Conservation (phyloP, 1,140 invertebrate genomes). For the Stegodyphus dumicola region DNA sequence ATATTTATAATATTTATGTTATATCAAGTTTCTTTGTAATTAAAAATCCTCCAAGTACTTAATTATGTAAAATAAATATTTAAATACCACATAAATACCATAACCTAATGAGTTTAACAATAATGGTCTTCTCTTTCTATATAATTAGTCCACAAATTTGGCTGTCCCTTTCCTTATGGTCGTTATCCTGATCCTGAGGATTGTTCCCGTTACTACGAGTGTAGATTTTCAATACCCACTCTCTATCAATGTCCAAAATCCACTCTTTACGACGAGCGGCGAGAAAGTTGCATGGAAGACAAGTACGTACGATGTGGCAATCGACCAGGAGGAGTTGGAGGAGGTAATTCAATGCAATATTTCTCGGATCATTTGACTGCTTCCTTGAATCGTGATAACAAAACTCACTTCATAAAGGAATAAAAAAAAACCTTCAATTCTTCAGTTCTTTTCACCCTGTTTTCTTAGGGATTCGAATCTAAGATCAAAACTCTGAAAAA, state of each 20-base stretch:
- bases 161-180: conserved; percentile 14
- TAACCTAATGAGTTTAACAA: neutral
- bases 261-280: conserved; percentile 5
- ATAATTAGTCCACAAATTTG: neutral
- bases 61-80: neutral
- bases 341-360: no score
- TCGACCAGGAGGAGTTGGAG: neutral
- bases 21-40: neutral
- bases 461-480: no score
- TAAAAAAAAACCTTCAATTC: no score
- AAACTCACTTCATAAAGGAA: no score
- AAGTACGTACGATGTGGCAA: neutral
- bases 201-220: conserved; percentile 8
- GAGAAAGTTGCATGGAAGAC: neutral
- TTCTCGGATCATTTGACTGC: no score
- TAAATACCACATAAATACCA: neutral
- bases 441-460: no score
- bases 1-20: neutral
- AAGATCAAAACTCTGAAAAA: no score
- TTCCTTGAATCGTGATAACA: no score
- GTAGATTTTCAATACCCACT: neutral
- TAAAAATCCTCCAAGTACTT: neutral
- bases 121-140: neutral
- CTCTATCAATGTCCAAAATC: neutral
- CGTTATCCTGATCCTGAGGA: conserved; percentile 31